Conservation (phyloP, 37 sponge, comb jelly and placozoan genomes). For the Corticium candelabrum region DNA sequence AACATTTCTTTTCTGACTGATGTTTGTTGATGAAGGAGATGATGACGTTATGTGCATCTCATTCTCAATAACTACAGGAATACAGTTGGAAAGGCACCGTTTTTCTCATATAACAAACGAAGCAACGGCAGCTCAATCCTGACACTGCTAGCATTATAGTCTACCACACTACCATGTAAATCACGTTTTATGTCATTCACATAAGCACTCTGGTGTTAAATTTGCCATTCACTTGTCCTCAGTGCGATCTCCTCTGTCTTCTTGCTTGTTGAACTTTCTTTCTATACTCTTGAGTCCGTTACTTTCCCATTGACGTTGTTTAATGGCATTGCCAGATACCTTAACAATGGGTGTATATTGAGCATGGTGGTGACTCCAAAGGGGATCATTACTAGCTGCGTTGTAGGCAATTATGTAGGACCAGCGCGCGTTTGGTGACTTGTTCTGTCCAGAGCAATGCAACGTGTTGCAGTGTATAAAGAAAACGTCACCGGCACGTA, state of each 20-base stretch:
- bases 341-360: background rate
- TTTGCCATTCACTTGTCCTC: too few species aligned
- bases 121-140: too few species aligned
- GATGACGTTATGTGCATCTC: too few species aligned
- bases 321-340: slow-evolving; percentile 1
- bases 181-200: too few species aligned
- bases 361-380: slow-evolving; percentile 6
- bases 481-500: background rate
- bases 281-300: background rate
- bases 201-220: too few species aligned
- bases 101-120: too few species aligned
- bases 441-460: background rate
- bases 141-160: too few species aligned
- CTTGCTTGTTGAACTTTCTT: background rate
- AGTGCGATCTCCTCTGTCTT: slow-evolving; percentile 16
- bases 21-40: too few species aligned
- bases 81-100: too few species aligned
- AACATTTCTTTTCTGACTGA: too few species aligned
- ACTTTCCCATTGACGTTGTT: background rate
- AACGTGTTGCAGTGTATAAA: slow-evolving; percentile 7
- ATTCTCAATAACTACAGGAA: too few species aligned
- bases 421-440: slow-evolving; percentile 1
- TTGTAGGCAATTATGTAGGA: slow-evolving; percentile 11
- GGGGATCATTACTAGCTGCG: slow-evolving; percentile 9
- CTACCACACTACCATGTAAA: too few species aligned